These are phyloP conservation scores for Chromoteleia sp. DNA, from an alignment of 2,888 invertebrate species.

Conservation along the genomic window DNA sequence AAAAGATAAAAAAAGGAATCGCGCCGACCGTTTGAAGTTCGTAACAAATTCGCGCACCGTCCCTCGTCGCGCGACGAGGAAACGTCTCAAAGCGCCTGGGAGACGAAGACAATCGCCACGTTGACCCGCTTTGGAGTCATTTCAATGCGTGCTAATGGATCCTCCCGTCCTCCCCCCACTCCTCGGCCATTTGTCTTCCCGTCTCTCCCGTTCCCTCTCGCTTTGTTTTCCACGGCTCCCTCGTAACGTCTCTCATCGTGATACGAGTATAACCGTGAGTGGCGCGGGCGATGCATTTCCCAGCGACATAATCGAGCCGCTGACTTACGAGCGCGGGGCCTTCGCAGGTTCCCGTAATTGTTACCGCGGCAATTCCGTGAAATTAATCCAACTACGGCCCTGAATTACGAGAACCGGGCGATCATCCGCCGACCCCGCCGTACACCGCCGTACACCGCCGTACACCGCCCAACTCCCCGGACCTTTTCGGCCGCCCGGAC, in stretches of 20 bases:
- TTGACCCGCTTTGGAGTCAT: constrained; percentile 63
- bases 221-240: constrained; percentile 53
- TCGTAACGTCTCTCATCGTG: constrained; percentile 64
- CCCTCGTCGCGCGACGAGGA: constrained; percentile 6
- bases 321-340: constrained; percentile 72
- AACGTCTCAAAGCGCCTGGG: constrained; percentile 39
- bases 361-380: constrained; percentile 74
- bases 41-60: constrained; percentile 3
- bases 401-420: constrained; percentile 57
- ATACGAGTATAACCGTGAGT: constrained; percentile 76
- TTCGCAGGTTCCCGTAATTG: constrained; percentile 77
- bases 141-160: constrained; percentile 63
- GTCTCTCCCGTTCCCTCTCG: constrained; percentile 36
- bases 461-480: too few species aligned
- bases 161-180: constrained; percentile 7
- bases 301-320: constrained; percentile 75
- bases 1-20: background rate
- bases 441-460: too few species aligned
- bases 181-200: constrained; percentile 9
- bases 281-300: constrained; percentile 76
- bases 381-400: constrained; percentile 75
- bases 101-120: constrained; percentile 55
- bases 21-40: background rate
- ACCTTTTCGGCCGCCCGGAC: constrained; percentile 48
- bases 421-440: too few species aligned